Base-by-base conservation (phyloP, 2,113 vertebrate genomes). In the Leptosomus discolor region DNA sequence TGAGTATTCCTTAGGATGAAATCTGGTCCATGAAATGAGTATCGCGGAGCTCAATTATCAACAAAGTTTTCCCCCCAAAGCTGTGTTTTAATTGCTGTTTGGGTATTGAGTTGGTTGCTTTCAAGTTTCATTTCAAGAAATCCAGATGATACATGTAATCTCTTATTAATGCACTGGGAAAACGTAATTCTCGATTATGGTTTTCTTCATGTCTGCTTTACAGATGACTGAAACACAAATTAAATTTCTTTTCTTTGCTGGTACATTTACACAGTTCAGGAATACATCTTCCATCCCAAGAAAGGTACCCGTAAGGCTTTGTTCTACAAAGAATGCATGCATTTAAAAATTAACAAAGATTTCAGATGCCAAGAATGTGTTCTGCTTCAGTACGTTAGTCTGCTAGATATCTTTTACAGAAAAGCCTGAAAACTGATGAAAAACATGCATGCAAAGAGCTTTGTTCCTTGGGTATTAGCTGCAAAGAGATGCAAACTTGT, bases 61-160 rank as follows among this genome's bases (percentile, higher is more conserved):
- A 34, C 27, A 81, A 15, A 54, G 5, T 58, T 85, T 50, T 1
- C 2, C 32, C 36, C 34, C 8, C 15, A 56, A 85, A 60, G 39
- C 29, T 75, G 8, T 70, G 24, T 46, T 82, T 91, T 82, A 92
- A 82, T 75, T 91, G 48, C 32, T 90, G 6, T 79, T 96, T 95
- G 56, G 12, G 9, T 91, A 89, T 84, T 89, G 36, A 77, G 56
- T 78, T 81, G 12, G 17, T 89, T 5, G 7, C 53, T 87, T 91
- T 82, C 48, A 91, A 22, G 6, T 82, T 95, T 93, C 34, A 82
- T 91, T 88, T 95, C 58, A 81, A 76, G 73, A 90, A 93, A 71
- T 65, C 18, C 53, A 75, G 65, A 73, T 64, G 30, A 91, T 85
- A 82, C 1, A 0, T 76, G 23, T 64, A 90, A 85, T 89, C 36